Evolutionary conservation across 2,797 vertebrate species (phyloP), one percentile per base, ranked within the genome.

Genomic region (Sphenodon punctatus): DNA sequence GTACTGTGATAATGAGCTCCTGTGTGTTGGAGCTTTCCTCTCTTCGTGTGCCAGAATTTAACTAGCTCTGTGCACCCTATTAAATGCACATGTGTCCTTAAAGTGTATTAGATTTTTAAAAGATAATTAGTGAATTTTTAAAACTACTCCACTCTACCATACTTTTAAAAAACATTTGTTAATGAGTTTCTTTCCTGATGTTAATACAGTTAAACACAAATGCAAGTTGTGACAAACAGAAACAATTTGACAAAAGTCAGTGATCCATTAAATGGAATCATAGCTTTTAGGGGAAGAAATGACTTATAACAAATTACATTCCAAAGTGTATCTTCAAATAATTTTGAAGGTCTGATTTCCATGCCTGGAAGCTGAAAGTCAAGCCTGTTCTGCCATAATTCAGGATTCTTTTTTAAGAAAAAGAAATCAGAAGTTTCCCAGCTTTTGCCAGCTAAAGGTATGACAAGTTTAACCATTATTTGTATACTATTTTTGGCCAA

Each of bases 221-320:
- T 69, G 60, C 39, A 90, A 84, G 65, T 80, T 89, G 88, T 85
- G 69, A 82, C 77, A 82, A 61, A 75, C 41, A 75, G 82, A 89
- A 86, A 75, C 15, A 63, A 67, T 87, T 91, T 83, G 70, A 85
- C 48, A 77, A 88, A 92, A 93, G n/a, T 7, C 53, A 86, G 51
- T 79, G 78, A 90, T 88, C 85, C 86, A 66, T 92, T 76, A 91
- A 92, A 86, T 65, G 59, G 70, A 88, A 70, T 67, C 75, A 87
- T 67, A 83, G 46, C 41, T 87, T 86, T 67, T 13, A 11, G 72
- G 74, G 60, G 38, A 6, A 82, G 88, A 88, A 76, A 56, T 60
- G 61, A 78, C 51, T 67, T 72, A 59, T 86, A 81, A 89, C 80
- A 88, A 90, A 91, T 90, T 84, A 30, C 74, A 64, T 89, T 78